Evolutionary conservation across 2,113 vertebrate genomes (phyloP).

Genomic region (Malaclemys terrapin): DNA sequence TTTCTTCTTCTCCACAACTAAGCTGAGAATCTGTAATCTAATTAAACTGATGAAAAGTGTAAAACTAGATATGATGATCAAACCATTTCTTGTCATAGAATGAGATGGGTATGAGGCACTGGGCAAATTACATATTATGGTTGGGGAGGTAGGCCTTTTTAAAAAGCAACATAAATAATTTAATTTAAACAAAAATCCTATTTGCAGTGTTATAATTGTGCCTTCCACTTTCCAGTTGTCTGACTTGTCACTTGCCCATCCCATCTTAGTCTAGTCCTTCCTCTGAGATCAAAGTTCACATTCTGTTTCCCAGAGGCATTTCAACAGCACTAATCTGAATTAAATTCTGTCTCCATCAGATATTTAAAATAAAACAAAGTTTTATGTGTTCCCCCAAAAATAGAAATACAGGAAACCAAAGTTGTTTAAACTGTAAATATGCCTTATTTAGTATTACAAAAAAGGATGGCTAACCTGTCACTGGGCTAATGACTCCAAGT

Average conservation of each 20-base stretch:
- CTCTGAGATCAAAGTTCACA: not conserved
- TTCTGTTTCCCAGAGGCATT: not conserved
- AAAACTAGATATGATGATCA: not conserved
- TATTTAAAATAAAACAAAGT: not conserved
- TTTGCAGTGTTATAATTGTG: not conserved
- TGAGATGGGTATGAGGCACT: not conserved
- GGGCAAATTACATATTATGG: not conserved
- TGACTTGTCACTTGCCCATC: not conserved
- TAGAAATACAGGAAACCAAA: not conserved
- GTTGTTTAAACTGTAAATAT: not conserved
- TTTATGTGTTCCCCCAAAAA: not conserved
- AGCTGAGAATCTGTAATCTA: not conserved
- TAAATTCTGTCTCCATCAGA: not conserved
- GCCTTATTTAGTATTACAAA: not conserved
- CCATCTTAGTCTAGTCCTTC: not conserved
- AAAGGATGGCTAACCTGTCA: fast-evolving
- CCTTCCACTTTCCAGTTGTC: not conserved
- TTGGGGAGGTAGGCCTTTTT: not conserved
- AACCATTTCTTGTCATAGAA: not conserved
- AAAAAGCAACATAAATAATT: not conserved
- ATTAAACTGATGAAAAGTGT: not conserved
- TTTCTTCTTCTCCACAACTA: not conserved
- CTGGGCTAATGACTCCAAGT: not conserved
- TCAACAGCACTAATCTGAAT: not conserved
- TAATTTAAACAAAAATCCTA: not conserved